A percentile compares a stretch with the other conserved stretches of the same genome.
These are phyloP conservation scores for Catalaphyllia jardinei DNA, from an alignment of 64 coral and sea anemone genomes.

Conservation along the genomic window DNA sequence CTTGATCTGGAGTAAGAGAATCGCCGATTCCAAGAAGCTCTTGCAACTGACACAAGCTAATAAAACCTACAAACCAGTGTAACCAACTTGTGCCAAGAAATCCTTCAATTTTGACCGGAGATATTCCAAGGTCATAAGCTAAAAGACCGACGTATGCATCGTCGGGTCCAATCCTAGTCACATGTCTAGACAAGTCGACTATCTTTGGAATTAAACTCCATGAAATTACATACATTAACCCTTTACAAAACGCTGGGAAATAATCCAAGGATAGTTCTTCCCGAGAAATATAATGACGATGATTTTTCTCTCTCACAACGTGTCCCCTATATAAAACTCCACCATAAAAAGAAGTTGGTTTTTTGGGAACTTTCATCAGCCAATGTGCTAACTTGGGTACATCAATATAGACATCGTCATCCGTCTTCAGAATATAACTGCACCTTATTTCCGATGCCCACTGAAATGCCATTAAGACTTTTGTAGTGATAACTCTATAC, in stretches of 20 bases:
- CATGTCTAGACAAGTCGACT: conserved; percentile 56
- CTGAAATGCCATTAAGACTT: conserved; percentile 68
- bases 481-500: conserved; percentile 67
- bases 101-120: conserved; percentile 54
- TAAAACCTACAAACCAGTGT: conserved; percentile 43
- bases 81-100: conserved; percentile 49
- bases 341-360: conserved; percentile 59
- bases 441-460: conserved; percentile 66
- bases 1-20: conserved; percentile 69
- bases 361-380: conserved; percentile 26
- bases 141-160: conserved; percentile 90
- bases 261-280: conserved; percentile 40
- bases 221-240: conserved; percentile 69
- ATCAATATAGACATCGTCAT: conserved; percentile 85
- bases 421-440: conserved; percentile 60
- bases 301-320: conserved; percentile 56
- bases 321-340: conserved; percentile 47
- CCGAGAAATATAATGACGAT: conserved; percentile 67
- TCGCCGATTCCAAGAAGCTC: conserved; percentile 75
- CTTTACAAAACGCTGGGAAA: conserved; percentile 79
- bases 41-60: conserved; percentile 72
- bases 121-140: conserved; percentile 57
- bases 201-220: conserved; percentile 74
- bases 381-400: conserved; percentile 67
- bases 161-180: conserved; percentile 69